phyloP scores from a whole-genome alignment of 2,797 vertebrate species.

The Siniperca undulata region DNA sequence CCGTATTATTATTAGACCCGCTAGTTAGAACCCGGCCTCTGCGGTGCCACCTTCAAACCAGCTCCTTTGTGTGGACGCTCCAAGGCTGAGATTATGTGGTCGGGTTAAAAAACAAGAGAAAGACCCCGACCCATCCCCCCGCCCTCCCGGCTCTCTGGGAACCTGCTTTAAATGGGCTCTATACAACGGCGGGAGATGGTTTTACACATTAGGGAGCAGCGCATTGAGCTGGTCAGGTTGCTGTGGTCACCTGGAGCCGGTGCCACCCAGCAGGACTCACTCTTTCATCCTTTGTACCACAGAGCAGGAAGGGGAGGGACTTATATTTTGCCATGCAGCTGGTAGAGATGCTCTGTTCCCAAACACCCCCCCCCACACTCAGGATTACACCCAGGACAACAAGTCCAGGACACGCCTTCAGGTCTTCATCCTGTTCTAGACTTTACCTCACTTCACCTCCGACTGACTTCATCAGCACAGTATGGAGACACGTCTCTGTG shows the following conservation, averaged over 20 bases:
- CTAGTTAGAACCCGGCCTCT: constrained; percentile 73
- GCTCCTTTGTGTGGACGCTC: constrained; percentile 77
- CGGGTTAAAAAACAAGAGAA: constrained; percentile 74
- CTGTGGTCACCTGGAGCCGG: constrained; percentile 84
- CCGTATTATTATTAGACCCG: constrained; percentile 73
- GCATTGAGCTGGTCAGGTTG: constrained; percentile 81
- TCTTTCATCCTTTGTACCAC: constrained; percentile 85
- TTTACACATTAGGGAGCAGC: constrained; percentile 71
- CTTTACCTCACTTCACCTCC: constrained; percentile 39
- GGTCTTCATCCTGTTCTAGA: constrained; percentile 41
- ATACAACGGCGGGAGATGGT: constrained; percentile 76
- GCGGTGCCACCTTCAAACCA: constrained; percentile 80
- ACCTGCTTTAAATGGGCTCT: constrained; percentile 72
- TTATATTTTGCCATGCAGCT: constrained; percentile 80
- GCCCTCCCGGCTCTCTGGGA: background rate
- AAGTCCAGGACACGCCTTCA: constrained; percentile 41
- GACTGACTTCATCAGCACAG: background rate
- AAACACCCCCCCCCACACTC: constrained; percentile 11
- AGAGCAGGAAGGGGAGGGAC: constrained; percentile 77
- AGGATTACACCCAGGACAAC: constrained; percentile 21
- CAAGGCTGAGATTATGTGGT: constrained; percentile 84
- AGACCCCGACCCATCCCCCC: constrained; percentile 46
- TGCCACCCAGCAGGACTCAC: constrained; percentile 80
- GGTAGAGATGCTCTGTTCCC: constrained; percentile 69
- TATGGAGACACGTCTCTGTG: background rate